Percentiles rank a stretch among this genome's conserved stretches.
Evolutionary conservation across 2,797 vertebrate genomes (phyloP).

Genomic region (Simalia tracyae): DNA sequence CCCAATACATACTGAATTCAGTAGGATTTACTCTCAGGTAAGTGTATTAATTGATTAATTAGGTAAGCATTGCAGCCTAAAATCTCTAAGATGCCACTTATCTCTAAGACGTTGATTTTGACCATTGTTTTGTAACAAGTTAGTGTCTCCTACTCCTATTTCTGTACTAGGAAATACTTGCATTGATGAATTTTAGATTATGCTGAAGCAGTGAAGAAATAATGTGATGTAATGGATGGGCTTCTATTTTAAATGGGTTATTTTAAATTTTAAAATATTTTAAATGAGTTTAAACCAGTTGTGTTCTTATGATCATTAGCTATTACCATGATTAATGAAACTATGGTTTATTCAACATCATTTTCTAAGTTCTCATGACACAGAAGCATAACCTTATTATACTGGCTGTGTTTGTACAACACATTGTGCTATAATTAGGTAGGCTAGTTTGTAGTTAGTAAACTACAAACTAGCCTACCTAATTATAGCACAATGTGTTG

Average conservation of each 20-base stretch:
- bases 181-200: not conserved
- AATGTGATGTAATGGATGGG: not conserved
- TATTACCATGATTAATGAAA: not conserved
- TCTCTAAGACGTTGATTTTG: not conserved
- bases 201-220: not conserved
- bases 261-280: too few species aligned
- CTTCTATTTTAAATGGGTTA: not conserved
- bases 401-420: not conserved
- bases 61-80: not conserved
- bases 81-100: not conserved
- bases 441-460: not conserved
- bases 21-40: not conserved
- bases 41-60: not conserved
- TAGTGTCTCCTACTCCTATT: not conserved
- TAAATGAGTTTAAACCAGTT: not conserved
- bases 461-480: too few species aligned
- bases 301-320: not conserved
- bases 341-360: not conserved
- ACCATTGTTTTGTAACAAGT: not conserved
- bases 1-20: not conserved
- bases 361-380: not conserved
- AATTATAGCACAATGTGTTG: not conserved
- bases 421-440: not conserved
- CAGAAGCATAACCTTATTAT: not conserved
- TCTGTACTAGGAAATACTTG: not conserved